Evolutionary conservation across 2,113 vertebrate species (phyloP).

Genomic region (human (Homo sapiens)): DNA sequence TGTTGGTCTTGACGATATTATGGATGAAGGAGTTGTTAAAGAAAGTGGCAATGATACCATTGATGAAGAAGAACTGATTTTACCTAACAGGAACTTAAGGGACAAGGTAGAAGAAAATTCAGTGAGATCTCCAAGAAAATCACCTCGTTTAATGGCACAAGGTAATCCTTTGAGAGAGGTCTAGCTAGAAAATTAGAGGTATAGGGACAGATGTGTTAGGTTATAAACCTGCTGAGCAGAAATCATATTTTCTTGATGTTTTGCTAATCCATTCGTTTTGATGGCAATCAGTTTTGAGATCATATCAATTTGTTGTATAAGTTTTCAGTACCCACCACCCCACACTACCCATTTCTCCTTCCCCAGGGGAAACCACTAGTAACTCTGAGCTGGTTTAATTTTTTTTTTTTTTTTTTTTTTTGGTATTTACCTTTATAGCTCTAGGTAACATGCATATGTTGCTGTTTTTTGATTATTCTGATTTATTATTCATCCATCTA

Average conservation of each 20-base stretch:
- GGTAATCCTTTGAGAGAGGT: conserved; percentile 80
- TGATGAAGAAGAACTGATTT: conserved; percentile 87
- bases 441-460: not conserved
- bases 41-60: conserved; percentile 85
- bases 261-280: conserved; percentile 21
- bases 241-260: not conserved
- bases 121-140: conserved; percentile 88
- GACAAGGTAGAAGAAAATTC: conserved; percentile 84
- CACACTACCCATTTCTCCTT: not conserved
- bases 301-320: not conserved
- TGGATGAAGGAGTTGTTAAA: conserved; percentile 89
- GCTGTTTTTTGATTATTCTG: conserved; percentile 7
- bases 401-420: not conserved
- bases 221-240: not conserved
- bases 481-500: not conserved
- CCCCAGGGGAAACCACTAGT: not conserved
- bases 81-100: conserved; percentile 84
- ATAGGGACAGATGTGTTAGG: conserved; percentile 23
- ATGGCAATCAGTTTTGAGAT: not conserved
- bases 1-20: conserved; percentile 89
- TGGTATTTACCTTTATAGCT: not conserved
- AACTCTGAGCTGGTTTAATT: not conserved
- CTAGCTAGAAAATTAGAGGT: conserved; percentile 34
- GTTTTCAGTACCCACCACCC: not conserved
- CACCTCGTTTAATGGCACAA: conserved; percentile 89